Evolutionary conservation across 2,113 vertebrate genomes (phyloP), one percentile per base, ranked within the genome.

Genomic region (Emydura subglobosa): DNA sequence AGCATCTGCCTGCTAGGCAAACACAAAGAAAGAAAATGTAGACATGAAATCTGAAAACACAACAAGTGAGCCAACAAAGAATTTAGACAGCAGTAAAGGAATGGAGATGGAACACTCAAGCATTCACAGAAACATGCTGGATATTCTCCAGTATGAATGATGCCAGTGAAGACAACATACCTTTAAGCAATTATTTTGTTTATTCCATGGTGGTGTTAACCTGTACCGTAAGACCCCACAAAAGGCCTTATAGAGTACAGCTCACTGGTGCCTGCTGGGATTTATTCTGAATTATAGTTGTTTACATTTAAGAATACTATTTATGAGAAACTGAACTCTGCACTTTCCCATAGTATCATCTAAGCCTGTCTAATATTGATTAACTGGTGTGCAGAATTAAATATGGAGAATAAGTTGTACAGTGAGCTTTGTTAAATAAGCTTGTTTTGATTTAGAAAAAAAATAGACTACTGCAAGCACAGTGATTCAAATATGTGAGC

Each of bases 21-120:
- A 94, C 82, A 92, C 0, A 3, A 91, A 89, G 51, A 55, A 87
- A 90, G 93, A 24, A 94, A 94, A 89, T 79, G 83, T 76, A 94
- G 89, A 86, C 87, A 85, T 42, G 72, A 87, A 91, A 22, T 51
- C 59, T 91, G 80, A 94, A 95, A 95, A 91, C 39, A 90, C 68
- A 92, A 55, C 4, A 93, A 89, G 61, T 50, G 34, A 93, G 85
- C 89, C 5, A 4, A 92, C 85, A 89, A 93, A 91, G 79, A 88
- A 7, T 85, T 96, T 81, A 92, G 81, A 91, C 51, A 84, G 44
- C 50, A 79, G 79, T 24, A 44, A 6, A 78, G 44, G 24, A 78
- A 47, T 1, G 19, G 68, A 93, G 22, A 86, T 51, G 81, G 51
- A 92, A 93, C 55, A n/a, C 16, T 91, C 50, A 72, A 92, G 19